Evolutionary conservation across 1,140 invertebrate genomes (phyloP).

Genomic region (Zaprionus vittiger): DNA sequence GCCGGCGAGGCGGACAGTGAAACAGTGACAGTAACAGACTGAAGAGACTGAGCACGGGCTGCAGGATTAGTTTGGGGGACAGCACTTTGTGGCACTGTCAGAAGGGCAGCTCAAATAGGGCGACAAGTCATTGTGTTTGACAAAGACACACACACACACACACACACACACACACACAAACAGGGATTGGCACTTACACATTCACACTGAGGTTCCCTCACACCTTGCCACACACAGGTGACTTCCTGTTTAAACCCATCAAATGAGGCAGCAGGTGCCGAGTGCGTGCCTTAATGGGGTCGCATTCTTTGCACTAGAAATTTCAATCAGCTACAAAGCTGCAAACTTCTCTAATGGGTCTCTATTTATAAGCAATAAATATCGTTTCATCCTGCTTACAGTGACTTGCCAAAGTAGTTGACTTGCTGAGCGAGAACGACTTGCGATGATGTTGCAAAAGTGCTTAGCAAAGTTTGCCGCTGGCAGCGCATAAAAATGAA

Average conservation of each 20-base stretch:
- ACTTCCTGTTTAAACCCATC: slow-evolving; percentile 1
- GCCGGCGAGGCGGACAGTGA: not conserved
- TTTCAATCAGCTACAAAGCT: not conserved
- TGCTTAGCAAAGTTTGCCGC: slow-evolving; percentile 55
- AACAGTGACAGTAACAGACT: not conserved
- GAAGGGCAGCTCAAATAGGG: slow-evolving; percentile 24
- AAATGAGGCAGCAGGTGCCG: slow-evolving; percentile 16
- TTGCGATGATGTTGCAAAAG: slow-evolving; percentile 47
- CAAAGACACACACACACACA: slow-evolving; percentile 16
- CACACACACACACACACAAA: not conserved
- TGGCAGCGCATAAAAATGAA: slow-evolving; percentile 46
- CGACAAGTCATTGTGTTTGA: slow-evolving; percentile 53
- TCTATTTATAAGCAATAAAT: slow-evolving; percentile 13
- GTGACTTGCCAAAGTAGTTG: slow-evolving; percentile 15
- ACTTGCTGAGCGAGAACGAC: slow-evolving; percentile 1
- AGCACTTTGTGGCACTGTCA: slow-evolving; percentile 1
- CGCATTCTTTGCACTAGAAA: not conserved
- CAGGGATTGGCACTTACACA: too few relatives aligned
- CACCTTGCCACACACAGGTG: not conserved
- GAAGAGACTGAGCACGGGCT: not conserved
- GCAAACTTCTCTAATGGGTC: slow-evolving; percentile 2
- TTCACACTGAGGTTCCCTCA: too few relatives aligned
- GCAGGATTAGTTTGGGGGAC: not conserved
- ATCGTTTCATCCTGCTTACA: not conserved
- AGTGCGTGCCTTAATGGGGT: not conserved